Percentiles rank a stretch among this genome's conserved stretches.
Evolutionary conservation across 2,888 invertebrate species (phyloP).

Genomic region (Chloroclysta siterata): DNA sequence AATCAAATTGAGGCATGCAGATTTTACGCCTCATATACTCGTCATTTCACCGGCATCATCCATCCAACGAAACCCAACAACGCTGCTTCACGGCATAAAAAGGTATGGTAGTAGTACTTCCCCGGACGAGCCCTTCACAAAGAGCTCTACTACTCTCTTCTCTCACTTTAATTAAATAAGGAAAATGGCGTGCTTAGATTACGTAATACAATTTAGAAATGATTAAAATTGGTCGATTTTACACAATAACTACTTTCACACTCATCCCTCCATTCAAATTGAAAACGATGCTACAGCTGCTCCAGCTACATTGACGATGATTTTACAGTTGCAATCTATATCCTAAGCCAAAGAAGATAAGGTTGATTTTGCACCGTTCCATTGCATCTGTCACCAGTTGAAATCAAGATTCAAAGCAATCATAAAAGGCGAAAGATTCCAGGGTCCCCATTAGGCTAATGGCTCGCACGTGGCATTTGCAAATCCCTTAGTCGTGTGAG

Average conservation of each 20-base stretch:
- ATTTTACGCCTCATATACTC: too few species aligned
- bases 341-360: not conserved
- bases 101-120: too few species aligned
- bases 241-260: not conserved
- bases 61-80: too few species aligned
- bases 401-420: conserved; percentile 44
- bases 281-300: not conserved
- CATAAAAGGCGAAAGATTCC: conserved; percentile 63
- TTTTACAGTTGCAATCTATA: not conserved
- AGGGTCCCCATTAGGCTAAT: conserved; percentile 77
- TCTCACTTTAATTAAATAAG: too few species aligned
- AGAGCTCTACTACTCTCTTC: too few species aligned
- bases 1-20: too few species aligned
- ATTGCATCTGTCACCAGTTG: conserved; percentile 14
- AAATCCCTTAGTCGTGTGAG: conserved; percentile 81
- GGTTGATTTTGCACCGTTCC: conserved; percentile 4
- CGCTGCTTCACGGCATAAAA: too few species aligned
- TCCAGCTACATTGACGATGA: not conserved
- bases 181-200: not conserved
- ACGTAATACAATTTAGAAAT: not conserved
- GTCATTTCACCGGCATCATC: too few species aligned
- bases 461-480: conserved; percentile 76
- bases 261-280: not conserved
- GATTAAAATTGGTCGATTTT: not conserved
- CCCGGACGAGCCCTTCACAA: too few species aligned